Evolutionary conservation across 2,888 invertebrate species (phyloP).

Genomic region (Euplexia lucipara): DNA sequence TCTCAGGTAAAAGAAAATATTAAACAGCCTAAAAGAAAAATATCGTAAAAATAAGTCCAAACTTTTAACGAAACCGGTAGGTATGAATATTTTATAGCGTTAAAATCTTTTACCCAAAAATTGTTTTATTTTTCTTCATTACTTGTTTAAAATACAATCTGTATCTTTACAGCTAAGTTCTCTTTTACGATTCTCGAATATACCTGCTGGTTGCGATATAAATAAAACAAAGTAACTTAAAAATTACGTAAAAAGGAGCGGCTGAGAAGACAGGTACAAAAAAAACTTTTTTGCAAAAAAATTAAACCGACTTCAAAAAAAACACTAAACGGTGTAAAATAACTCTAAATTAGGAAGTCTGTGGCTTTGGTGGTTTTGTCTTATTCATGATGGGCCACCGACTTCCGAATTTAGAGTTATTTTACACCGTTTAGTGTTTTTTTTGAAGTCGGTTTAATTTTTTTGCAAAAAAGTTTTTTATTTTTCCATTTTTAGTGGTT

Average conservation of each 20-base stretch:
- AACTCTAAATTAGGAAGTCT: too few relatives aligned
- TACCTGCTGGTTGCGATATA: constrained; percentile 1
- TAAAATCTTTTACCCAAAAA: constrained; percentile 31
- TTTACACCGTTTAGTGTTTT: too few relatives aligned
- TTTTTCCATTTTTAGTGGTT: too few relatives aligned
- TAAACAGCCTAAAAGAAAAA: constrained; percentile 19
- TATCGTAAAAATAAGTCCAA: constrained; percentile 28
- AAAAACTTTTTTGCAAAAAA: constrained; percentile 29
- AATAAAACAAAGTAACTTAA: background rate
- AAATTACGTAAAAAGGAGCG: background rate
- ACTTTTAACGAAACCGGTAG: constrained; percentile 25
- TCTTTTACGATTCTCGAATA: constrained; percentile 5
- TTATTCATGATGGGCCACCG: too few relatives aligned
- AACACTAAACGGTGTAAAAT: too few relatives aligned
- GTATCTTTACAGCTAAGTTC: constrained; percentile 21
- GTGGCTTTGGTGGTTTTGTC: too few relatives aligned
- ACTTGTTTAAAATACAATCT: constrained; percentile 1
- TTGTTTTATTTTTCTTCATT: constrained; percentile 13
- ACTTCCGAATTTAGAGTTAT: too few relatives aligned
- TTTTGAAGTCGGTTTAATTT: too few relatives aligned
- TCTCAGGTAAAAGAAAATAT: constrained; percentile 18
- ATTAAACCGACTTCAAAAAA: too few relatives aligned
- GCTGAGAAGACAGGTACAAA: constrained; percentile 17
- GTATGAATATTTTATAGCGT: constrained; percentile 45
- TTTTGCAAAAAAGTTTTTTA: too few relatives aligned